Base-by-base conservation (phyloP, 1,140 invertebrate species). In the Drosophila sturtevanti region DNA sequence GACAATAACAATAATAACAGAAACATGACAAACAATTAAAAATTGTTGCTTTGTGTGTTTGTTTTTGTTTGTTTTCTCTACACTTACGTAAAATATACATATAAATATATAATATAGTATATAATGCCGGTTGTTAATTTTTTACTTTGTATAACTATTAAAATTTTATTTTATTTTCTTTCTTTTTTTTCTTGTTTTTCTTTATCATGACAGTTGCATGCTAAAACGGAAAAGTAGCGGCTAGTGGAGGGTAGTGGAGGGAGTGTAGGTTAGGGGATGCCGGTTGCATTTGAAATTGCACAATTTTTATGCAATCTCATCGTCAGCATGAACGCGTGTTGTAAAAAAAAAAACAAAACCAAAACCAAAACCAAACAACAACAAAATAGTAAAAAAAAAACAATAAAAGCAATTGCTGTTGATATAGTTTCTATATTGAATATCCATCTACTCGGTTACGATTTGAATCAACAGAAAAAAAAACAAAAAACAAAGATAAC, bases 81-180 rank as follows among this genome's bases (percentile, higher is more conserved):
- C 62, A 70, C 58, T 77, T 81, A 77, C 63, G 73, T 77, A 73
- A 77, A 72, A 54, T 21, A 38, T 62, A 55, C 41, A 48, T 21
- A 44, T 48, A 48, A 11, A 48, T 21, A 48, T 44, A 10, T n/a
- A 7, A 1, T 18, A 18, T 21, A 48, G 3, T 44, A 44, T 18
- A 16, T 44, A 76, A 68, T 22, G 44, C 68, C 79, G 79, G 64
- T 66, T 74, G 74, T 69, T 78, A 70, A 77, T 74, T 78, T 64
- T 48, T 12, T 52, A 74, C 48, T 41, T 74, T 54, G 37, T 69
- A 48, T 70, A 77, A 69, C 35, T 77, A 67, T 64, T 64, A 66
- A 48, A 70, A 48, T 79, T 79, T 79, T 81, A 77, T 72, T 77
- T 44, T 44, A 7, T 44, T 44, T 14, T 41, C 14, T 41, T 14